Evolutionary conservation across 2,113 vertebrate species (phyloP), one percentile per base, ranked within the genome.

Genomic region (Lophotis ruficrista): DNA sequence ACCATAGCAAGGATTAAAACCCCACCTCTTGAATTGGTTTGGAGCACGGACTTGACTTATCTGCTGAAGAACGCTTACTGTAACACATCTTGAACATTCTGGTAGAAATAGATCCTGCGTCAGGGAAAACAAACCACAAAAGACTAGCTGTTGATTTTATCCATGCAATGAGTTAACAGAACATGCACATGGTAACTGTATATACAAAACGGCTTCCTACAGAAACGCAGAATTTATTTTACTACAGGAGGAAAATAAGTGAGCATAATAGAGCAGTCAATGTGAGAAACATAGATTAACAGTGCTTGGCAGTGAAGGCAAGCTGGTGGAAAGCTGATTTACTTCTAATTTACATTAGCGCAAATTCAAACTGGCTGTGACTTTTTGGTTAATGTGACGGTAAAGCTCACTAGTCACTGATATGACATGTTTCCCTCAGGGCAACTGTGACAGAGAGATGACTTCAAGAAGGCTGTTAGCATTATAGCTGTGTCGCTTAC

Each of bases 401-500:
- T 53, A 72, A 95, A 93, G 57, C 33, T 76, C 66, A 61, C 43
- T 20, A 73, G 66, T 70, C 58, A 80, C 79, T 72, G 83, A 81
- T 92, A n/a, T 12, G 5, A 88, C 89, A 79, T 69, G 68, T 83
- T 85, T 73, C 68, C 90, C 86, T 84, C 14, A 11, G 80, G 92
- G 92, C 80, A 56, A 47, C 48, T 79, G 47, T 78, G 92, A 81
- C 68, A 84, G 66, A 75, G 66, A 37, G 90, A 93, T 82, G 80
- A 89, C 54, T 90, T 94, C 72, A 89, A 92, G 91, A 89, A 90
- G 50, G 80, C 51, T 75, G 64, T 93, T 81, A 90, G 70, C 79
- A 70, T 84, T 89, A 92, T 7, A 48, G 38, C 33, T 83, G 28
- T 81, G 83, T 89, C 93, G 68, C n/a, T 89, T 82, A 68, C 50